Evolutionary conservation across 2,797 vertebrate species (phyloP), one percentile per base, ranked within the genome.

Genomic region (Aeoliscus strigatus): DNA sequence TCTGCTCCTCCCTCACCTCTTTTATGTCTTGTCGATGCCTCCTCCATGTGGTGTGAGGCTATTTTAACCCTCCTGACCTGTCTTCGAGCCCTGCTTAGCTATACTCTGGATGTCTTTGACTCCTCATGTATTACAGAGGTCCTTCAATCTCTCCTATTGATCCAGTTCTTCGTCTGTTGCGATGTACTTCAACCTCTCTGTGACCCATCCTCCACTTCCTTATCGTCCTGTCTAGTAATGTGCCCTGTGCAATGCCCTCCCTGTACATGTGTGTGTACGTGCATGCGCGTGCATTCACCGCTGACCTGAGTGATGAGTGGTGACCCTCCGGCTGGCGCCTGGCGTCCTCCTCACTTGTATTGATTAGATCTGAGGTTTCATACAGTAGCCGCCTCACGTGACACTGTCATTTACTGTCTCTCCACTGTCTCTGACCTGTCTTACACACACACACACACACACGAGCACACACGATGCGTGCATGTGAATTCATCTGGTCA

Each of bases 281-380:
- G 27, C 8, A 40, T 18, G 4, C 9, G 51, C 50, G 76, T 66
- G 69, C 50, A 60, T 44, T 61, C 24, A 24, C 59, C 33, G 15
- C 70, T 84, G 79, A 83, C 79, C 83, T 84, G 80, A 84, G 77
- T 86, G 81, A 86, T 84, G 81, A 86, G 81, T 81, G 79, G 81
- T 84, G 83, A 86, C 81, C 83, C 83, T 79, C 75, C 72, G 80
- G 80, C 80, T 86, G 84, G 85, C 85, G 85, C 83, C 85, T 85
- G 79, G 67, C 78, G 68, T 84, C 79, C 82, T 87, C 80, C 78
- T 84, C 76, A 57, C 80, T 76, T 51, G 77, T 83, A 87, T 87
- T 85, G 85, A 87, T 87, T 87, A 83, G 79, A 82, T 85, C 82
- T 87, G 85, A 77, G 79, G 81, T 87, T 87, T 87, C 85, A 84